Evolutionary conservation across 2,888 invertebrate species (phyloP).

Genomic region (Eupithecia exiguata): DNA sequence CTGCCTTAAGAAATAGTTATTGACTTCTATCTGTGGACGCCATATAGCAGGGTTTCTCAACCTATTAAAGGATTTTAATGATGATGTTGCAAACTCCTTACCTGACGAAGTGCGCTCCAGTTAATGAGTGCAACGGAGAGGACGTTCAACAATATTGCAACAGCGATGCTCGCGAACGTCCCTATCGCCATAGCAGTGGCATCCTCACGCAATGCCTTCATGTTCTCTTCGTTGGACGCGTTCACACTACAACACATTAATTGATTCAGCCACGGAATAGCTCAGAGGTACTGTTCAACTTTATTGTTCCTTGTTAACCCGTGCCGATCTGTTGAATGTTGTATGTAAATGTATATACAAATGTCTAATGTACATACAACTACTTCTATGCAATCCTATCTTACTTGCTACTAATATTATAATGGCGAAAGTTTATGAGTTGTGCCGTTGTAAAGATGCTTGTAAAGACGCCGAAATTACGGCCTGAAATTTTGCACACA

Average conservation of each 20-base stretch:
- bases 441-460: no score
- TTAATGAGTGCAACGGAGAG: conserved; percentile 83
- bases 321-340: background rate
- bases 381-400: no score
- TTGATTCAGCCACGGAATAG: conserved; percentile 1
- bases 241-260: conserved; percentile 63
- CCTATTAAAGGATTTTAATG: background rate
- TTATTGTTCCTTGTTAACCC: conserved; percentile 6
- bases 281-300: background rate
- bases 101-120: conserved; percentile 83
- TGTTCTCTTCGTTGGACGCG: conserved; percentile 75
- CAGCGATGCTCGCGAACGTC: conserved; percentile 63
- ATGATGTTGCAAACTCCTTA: conserved; percentile 40
- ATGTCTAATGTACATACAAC: no score
- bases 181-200: conserved; percentile 82
- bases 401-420: no score
- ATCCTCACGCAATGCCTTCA: conserved; percentile 82
- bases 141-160: conserved; percentile 68
- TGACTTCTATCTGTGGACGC: no score
- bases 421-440: no score
- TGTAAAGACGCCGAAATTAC: no score
- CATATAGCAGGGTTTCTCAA: no score
- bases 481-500: no score
- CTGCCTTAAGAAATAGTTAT: no score
- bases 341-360: background rate